Conservation (phyloP, 2,888 invertebrate genomes). For the Phanerotoma sp. region DNA sequence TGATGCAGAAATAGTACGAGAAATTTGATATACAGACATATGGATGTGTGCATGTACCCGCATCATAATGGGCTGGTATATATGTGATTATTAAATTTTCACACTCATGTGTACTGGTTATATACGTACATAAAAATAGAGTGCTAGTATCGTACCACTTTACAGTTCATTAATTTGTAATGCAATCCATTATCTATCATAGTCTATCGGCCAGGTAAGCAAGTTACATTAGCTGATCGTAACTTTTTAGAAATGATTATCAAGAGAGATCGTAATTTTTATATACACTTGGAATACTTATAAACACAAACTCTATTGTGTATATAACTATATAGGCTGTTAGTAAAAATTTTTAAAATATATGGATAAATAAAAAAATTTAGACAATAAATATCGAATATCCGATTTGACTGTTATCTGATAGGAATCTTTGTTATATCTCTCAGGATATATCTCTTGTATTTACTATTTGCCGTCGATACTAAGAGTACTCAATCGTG, state of each 20-base stretch:
- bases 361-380: neutral
- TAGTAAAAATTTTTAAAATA: no score
- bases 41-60: neutral
- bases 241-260: slow-evolving; percentile 15
- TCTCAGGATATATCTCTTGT: slow-evolving; percentile 2
- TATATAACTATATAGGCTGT: no score
- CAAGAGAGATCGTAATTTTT: neutral
- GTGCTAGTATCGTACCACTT: slow-evolving; percentile 34
- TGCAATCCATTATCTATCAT: slow-evolving; percentile 39
- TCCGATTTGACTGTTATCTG: no score
- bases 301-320: neutral
- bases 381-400: neutral
- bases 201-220: slow-evolving; percentile 30
- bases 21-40: neutral
- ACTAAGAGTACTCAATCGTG: slow-evolving; percentile 15
- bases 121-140: slow-evolving; percentile 35
- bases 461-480: slow-evolving; percentile 4
- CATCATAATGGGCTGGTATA: neutral
- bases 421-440: neutral
- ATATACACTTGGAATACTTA: no score
- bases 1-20: no score
- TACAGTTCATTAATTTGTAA: slow-evolving; percentile 44
- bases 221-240: slow-evolving; percentile 25
- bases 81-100: slow-evolving; percentile 5
- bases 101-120: neutral